Evolutionary conservation across 2,888 invertebrate species (phyloP).

Genomic region (Ichneumoninae sp.): DNA sequence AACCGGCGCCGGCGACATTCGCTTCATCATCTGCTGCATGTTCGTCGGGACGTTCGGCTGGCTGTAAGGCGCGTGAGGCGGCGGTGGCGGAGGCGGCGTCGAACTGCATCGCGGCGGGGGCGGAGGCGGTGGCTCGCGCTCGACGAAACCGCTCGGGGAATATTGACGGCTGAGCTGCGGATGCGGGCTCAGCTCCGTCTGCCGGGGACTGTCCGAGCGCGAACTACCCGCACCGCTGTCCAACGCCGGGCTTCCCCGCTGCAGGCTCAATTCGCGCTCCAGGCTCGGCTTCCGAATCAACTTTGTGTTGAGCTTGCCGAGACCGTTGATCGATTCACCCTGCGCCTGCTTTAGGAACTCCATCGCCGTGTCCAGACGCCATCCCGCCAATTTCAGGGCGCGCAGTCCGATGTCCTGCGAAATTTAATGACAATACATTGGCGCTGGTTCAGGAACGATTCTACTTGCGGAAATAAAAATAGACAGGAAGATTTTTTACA

Average conservation of each 20-base stretch:
- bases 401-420: constrained; percentile 88
- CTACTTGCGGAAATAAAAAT: not conserved
- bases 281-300: constrained; percentile 94
- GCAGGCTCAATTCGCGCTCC: constrained; percentile 91
- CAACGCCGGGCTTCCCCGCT: constrained; percentile 93
- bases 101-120: constrained; percentile 91
- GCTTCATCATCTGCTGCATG: constrained; percentile 90
- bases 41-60: constrained; percentile 87
- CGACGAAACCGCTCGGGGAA: constrained; percentile 88
- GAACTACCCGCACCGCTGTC: constrained; percentile 96
- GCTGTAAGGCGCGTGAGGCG: constrained; percentile 85
- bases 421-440: not conserved
- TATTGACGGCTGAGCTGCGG: constrained; percentile 90
- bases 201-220: constrained; percentile 94
- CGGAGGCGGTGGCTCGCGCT: constrained; percentile 88
- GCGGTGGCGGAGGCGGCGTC: constrained; percentile 88
- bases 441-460: not conserved
- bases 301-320: constrained; percentile 87
- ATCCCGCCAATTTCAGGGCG: constrained; percentile 89
- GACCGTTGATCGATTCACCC: constrained; percentile 86
- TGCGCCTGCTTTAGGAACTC: constrained; percentile 89
- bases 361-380: constrained; percentile 89
- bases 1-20: constrained; percentile 91
- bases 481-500: not conserved
- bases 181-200: constrained; percentile 86